Conservation (phyloP, 2,888 invertebrate genomes). For the Epinotia demarniana region DNA sequence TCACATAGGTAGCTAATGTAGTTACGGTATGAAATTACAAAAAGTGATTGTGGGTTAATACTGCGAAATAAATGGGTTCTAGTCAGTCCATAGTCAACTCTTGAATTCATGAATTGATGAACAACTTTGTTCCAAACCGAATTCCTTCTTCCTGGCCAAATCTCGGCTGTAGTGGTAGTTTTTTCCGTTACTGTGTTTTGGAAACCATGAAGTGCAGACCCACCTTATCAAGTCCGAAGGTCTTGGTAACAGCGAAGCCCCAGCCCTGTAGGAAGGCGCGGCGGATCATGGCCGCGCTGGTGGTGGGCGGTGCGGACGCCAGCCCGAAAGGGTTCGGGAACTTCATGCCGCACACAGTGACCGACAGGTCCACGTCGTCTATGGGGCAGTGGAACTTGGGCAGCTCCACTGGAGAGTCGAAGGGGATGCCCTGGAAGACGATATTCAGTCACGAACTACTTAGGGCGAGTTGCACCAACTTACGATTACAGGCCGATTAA, state of each 20-base stretch:
- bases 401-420: conserved; percentile 88
- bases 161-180: no score
- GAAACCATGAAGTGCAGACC: neutral
- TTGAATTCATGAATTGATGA: no score
- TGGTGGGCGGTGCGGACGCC: conserved; percentile 98
- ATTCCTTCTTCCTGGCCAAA: no score
- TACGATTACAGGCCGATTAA: no score
- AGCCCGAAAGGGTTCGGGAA: conserved; percentile 99
- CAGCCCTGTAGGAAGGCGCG: conserved; percentile 98
- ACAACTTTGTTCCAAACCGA: no score
- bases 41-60: no score
- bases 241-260: conserved; percentile 99
- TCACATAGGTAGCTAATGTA: no score
- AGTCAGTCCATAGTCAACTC: no score
- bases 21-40: no score
- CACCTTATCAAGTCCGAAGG: conserved; percentile 97
- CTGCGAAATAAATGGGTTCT: no score
- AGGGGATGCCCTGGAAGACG: conserved; percentile 81
- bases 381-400: conserved; percentile 97
- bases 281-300: conserved; percentile 97
- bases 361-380: conserved; percentile 96
- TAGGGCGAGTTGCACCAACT: no score
- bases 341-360: conserved; percentile 95
- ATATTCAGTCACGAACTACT: neutral
- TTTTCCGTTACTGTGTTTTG: no score